phyloP scores from a whole-genome alignment of 2,888 invertebrate genomes.

The Pollenia amentaria region DNA sequence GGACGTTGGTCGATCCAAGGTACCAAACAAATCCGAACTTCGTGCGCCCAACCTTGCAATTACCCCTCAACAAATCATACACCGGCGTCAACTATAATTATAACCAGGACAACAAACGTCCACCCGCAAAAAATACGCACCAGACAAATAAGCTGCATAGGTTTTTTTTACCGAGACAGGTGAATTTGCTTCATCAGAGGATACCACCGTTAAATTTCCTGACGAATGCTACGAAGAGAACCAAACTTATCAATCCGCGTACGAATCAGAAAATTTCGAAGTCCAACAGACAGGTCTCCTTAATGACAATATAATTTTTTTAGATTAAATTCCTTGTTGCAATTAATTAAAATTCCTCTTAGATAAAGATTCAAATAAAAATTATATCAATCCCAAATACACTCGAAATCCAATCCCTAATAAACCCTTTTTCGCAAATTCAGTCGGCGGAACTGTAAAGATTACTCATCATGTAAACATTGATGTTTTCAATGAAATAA shows the following conservation, averaged over 20 bases:
- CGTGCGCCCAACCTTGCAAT: too few relatives aligned
- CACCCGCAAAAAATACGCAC: conserved; percentile 2
- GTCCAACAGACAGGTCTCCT: neutral
- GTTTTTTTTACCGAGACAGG: too few relatives aligned
- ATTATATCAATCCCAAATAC: conserved; percentile 25
- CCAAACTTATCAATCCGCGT: conserved; percentile 21
- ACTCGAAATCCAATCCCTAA: too few relatives aligned
- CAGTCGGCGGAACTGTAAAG: too few relatives aligned
- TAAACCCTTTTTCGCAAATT: too few relatives aligned
- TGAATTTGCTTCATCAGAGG: too few relatives aligned
- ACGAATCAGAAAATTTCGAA: neutral
- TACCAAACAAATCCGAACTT: neutral
- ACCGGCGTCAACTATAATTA: too few relatives aligned
- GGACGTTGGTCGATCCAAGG: conserved; percentile 39
- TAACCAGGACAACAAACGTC: conserved; percentile 23
- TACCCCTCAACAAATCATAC: too few relatives aligned
- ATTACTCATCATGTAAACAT: too few relatives aligned
- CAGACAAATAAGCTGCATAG: too few relatives aligned
- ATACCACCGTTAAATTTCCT: too few relatives aligned
- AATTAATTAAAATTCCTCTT: conserved; percentile 57
- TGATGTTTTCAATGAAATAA: conserved; percentile 33
- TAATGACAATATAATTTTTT: conserved; percentile 61
- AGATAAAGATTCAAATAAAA: conserved; percentile 54
- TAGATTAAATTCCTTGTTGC: conserved; percentile 68
- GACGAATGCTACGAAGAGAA: too few relatives aligned